Evolutionary conservation across 2,888 invertebrate species (phyloP), one percentile per base, ranked within the genome.

Genomic region (Octonoba sinensis): DNA sequence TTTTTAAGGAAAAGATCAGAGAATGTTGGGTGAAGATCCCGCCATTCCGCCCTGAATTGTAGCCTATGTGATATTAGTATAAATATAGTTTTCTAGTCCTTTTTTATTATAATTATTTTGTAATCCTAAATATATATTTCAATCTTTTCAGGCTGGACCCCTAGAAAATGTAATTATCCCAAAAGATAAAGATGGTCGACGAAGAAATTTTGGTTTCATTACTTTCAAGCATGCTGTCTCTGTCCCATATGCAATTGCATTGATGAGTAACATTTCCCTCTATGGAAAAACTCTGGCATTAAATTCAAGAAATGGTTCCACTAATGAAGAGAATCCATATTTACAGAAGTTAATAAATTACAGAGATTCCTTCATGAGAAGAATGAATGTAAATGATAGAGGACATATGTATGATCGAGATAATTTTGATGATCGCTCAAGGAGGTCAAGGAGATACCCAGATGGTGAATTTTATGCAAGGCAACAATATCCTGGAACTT

Each of bases 91-190:
- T 2, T 59, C 6, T 22, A 20, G 0, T 20, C 22, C 3, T 36
- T 36, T 36, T 8, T 8, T 11, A 8, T 36, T 36, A 11, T 1
- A 36, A 4, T 36, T 4, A 4, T 36, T 36, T 36, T 36, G 8
- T 1, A 36, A 36, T 36, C 8, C 36, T 36, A 8, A 36, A 36
- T 8, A 3, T 36, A 8, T 27, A 44, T 44, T 62, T 44, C 74
- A 56, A 74, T 69, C 86, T 82, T 83, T 84, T 90, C 89, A 93
- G 93, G 93, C 92, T 82, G 96, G 95, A 3, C 96, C 96, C 0
- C 87, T 96, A 71, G 93, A 95, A 87, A 92, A 91, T 87, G 93
- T 95, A 1, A 90, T 90, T 83, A 94, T 96, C 86, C 93, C 95
- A 0, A 92, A 91, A 86, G 94, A 94, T 86, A 91, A 91, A 86